Evolutionary conservation across 2,888 invertebrate species (phyloP), one percentile per base, ranked within the genome.

Genomic region (Nomada goodeniana): DNA sequence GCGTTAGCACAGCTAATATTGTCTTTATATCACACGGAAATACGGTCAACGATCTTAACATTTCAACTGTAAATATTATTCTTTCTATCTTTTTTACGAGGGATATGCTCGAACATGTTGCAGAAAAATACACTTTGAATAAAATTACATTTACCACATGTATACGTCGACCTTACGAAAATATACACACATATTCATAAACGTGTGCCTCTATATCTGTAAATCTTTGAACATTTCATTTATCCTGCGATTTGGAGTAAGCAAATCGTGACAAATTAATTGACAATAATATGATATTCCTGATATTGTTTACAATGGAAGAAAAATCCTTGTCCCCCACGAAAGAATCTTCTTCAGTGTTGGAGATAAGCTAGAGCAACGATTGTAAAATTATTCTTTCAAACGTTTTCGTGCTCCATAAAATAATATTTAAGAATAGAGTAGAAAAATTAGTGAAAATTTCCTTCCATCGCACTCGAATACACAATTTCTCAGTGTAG

Each of bases 121-220:
- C 65, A 67, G 50, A 65, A 29, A 59, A 29, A 76, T 26, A 53
- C 52, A 65, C 44, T 13, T 65, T 9, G 44, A 36, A 29, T 20
- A 29, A 53, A 63, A 72, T 9, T 36, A 36, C 36, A 57, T 50
- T 13, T 47, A 47, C 11, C 15, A 68, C 20, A 50, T 67, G 42
- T 63, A 78, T n/a, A 64, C 29, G 29, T 71, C 15, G 59, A 64
- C 23, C 29, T 69, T 53, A 64, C 52, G 73, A 76, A 80, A 65
- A 78, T 60, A 80, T 69, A 77, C 20, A 70, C 10, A 80, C 29
- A 57, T 77, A 60, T 59, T 18, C 55, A n/a, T 77, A 63, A 26
- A 53, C 42, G 65, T 26, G 61, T 57, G 50, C 18, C 50, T 50
- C 20, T 52, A n/a, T 15, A 20, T 52, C 36, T 50, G n/a, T 63